Evolutionary conservation across 2,888 invertebrate species (phyloP).

Genomic region (Tipula vernalis): DNA sequence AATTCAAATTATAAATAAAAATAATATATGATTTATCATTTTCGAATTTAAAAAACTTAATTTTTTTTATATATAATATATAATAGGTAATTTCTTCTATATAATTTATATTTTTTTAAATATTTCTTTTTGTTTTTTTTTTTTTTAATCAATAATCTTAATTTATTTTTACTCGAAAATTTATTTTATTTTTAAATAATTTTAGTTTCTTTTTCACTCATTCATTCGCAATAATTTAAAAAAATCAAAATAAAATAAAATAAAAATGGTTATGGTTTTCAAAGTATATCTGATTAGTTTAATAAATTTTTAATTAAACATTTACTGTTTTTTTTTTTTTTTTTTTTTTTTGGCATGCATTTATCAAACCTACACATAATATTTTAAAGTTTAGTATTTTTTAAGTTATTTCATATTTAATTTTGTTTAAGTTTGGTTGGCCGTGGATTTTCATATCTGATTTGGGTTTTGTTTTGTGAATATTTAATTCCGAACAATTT

Average conservation of each 20-base stretch:
- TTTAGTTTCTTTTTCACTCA: neutral
- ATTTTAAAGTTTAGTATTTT: neutral
- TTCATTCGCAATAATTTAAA: neutral
- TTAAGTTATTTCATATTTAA: neutral
- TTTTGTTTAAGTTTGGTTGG: neutral
- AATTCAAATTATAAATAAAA: neutral
- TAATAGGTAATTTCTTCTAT: neutral
- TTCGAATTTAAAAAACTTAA: neutral
- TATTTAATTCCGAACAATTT: neutral
- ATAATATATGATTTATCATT: too few relatives aligned
- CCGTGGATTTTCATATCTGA: neutral
- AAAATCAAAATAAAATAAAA: neutral
- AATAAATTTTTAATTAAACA: neutral
- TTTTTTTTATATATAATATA: neutral
- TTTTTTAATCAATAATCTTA: neutral
- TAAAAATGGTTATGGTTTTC: neutral
- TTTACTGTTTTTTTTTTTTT: neutral
- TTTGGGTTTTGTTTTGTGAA: neutral
- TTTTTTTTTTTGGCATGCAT: neutral
- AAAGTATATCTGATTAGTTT: neutral
- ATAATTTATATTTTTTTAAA: neutral
- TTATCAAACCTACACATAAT: neutral
- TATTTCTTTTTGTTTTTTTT: neutral
- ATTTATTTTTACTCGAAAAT: neutral
- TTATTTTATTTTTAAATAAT: neutral